phyloP scores from a whole-genome alignment of 2,888 invertebrate genomes.

The Heliconius ismenius region DNA sequence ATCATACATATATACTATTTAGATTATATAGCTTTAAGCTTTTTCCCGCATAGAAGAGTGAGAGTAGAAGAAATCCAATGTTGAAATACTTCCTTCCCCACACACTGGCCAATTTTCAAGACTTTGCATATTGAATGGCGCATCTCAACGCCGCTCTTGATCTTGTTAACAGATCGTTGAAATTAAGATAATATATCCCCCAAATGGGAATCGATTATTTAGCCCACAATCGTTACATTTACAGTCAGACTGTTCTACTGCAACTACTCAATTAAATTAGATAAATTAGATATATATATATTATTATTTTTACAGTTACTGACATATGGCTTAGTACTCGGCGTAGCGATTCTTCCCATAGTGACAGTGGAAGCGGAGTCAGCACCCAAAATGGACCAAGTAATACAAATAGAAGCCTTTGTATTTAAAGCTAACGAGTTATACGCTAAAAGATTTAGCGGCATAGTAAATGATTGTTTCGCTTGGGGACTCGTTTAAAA shows the following conservation, averaged over 20 bases:
- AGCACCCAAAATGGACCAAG: conserved; percentile 53
- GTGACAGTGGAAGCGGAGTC: conserved; percentile 60
- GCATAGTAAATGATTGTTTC: conserved; percentile 1
- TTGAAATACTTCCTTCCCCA: too few species aligned
- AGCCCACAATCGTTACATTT: neutral
- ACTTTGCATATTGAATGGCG: neutral
- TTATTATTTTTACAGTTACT: conserved; percentile 52
- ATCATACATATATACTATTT: too few species aligned
- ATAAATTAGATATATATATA: neutral
- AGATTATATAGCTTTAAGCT: too few species aligned
- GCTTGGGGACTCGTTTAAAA: conserved; percentile 45
- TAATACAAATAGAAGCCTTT: conserved; percentile 49
- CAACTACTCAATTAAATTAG: too few species aligned
- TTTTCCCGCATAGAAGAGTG: too few species aligned
- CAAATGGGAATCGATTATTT: neutral
- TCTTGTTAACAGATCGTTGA: neutral
- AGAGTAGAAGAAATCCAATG: too few species aligned
- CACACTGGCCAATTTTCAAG: too few species aligned
- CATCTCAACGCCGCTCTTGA: neutral
- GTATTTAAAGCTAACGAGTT: conserved; percentile 51
- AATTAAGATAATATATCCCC: neutral
- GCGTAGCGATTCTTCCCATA: conserved; percentile 57
- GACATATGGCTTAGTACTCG: conserved; percentile 51
- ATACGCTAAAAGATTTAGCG: conserved; percentile 4
- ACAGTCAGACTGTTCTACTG: neutral